Conservation (phyloP, 2,113 vertebrate genomes). For the Synodontis membranacea region DNA sequence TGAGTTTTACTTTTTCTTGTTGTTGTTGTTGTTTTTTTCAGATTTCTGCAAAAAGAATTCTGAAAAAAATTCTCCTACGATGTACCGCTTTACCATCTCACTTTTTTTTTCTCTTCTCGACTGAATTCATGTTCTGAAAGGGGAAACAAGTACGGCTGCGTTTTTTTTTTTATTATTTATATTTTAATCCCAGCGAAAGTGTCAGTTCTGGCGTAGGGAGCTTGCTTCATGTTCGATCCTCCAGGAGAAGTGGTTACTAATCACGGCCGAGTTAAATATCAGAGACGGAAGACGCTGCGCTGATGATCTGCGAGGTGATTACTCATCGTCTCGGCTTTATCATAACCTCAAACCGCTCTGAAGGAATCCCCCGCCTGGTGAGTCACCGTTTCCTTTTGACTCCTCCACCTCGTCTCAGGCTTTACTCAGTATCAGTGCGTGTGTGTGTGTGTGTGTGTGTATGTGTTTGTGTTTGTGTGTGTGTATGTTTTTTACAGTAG, state of each 20-base stretch:
- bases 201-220: background rate
- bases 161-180: background rate
- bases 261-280: constrained; percentile 21
- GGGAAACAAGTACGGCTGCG: background rate
- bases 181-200: background rate
- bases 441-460: constrained; percentile 13
- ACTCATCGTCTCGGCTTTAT: constrained; percentile 24
- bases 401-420: constrained; percentile 8
- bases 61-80: background rate
- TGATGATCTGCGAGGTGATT: constrained; percentile 20
- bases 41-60: background rate
- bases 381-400: constrained; percentile 28
- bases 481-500: background rate
- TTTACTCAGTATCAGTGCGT: background rate
- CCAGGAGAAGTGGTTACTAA: constrained; percentile 19
- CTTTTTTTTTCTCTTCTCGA: background rate
- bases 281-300: background rate
- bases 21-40: background rate
- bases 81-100: background rate
- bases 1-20: background rate
- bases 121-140: background rate
- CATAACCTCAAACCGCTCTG: background rate
- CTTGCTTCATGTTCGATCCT: background rate
- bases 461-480: background rate
- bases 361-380: constrained; percentile 42